Evolutionary conservation across 1,140 invertebrate genomes (phyloP), one percentile per base, ranked within the genome.

Genomic region (Conus betulinus): DNA sequence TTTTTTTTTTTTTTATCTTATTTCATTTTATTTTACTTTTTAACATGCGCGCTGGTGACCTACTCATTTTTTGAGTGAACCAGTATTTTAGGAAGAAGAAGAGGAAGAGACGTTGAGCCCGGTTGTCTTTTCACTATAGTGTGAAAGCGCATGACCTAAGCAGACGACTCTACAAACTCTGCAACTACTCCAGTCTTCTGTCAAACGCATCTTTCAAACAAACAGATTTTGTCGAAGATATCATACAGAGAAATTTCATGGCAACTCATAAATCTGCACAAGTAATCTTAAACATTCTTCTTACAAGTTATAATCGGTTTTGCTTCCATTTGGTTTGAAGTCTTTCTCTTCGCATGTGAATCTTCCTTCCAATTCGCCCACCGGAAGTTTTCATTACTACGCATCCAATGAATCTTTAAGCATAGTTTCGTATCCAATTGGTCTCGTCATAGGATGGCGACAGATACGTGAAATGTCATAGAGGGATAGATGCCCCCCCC

Each of bases 301-400:
- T 91, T 90, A 92, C 93, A 91, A 82, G 92, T 93, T 76, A 93
- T 91, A 53, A 93, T 92, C 71, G 91, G 92, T 84, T 92, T 93
- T 71, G 91, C 90, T 89, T 93, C 92, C 91, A 92, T 92, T 57
- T 81, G 88, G 17, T 82, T 87, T 84, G 57, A 7, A 5, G 20
- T n/a, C 23, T 1, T 1, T 79, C 39, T 81, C 39, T 51, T 39
- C 17, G 23, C 79, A 81, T 60, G 57, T 5, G 8, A 10, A 5
- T 81, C 57, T 84, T 39, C 53, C 10, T 3, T 27, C 23, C 8
- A 83, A 63, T 5, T 63, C 82, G 55, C 82, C 82, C 82, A 84
- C 82, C 82, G 82, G 82, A 84, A 84, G 82, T 81, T 81, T 81
- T 71, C 67, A 4, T n/a, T 71, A 23, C 1, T 11, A 11, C 17